Evolutionary conservation across 2,797 vertebrate genomes (phyloP).

Genomic region (Protonibea diacanthus): DNA sequence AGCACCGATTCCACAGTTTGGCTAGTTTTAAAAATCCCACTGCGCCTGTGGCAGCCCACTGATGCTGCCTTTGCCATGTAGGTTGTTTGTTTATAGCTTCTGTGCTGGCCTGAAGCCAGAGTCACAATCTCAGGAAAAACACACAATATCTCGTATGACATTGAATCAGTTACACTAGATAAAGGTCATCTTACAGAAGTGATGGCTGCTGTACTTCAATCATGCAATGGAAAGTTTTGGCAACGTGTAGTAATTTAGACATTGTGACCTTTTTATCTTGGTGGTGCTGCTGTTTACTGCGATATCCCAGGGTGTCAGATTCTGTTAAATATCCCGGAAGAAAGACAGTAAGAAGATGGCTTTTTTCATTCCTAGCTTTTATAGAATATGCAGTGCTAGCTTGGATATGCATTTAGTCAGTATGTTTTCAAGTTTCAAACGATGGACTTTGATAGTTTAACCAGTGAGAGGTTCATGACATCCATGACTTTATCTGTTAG

Average conservation of each 20-base stretch:
- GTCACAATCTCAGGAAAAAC: conserved; percentile 12
- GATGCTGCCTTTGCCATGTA: not conserved
- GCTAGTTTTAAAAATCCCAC: not conserved
- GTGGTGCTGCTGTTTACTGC: conserved; percentile 28
- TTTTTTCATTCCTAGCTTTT: not conserved
- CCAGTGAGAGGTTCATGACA: not conserved
- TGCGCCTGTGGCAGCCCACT: not conserved
- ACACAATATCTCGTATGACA: not conserved
- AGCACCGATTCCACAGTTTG: not conserved
- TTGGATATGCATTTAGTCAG: not conserved
- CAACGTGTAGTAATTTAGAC: conserved; percentile 9
- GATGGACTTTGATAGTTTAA: not conserved
- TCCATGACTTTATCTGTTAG: conserved; percentile 10
- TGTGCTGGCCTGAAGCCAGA: not conserved
- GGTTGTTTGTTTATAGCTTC: conserved; percentile 7
- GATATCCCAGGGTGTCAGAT: not conserved
- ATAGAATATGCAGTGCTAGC: not conserved
- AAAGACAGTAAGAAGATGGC: conserved; percentile 3
- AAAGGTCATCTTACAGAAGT: conserved; percentile 5
- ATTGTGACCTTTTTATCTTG: conserved; percentile 37
- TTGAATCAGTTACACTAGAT: conserved; percentile 6
- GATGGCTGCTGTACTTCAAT: not conserved
- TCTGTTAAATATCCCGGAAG: conserved; percentile 32
- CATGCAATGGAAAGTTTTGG: not conserved
- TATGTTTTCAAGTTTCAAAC: not conserved